Evolutionary conservation across 2,888 invertebrate species (phyloP).

Genomic region (Diplolepis rosae): DNA sequence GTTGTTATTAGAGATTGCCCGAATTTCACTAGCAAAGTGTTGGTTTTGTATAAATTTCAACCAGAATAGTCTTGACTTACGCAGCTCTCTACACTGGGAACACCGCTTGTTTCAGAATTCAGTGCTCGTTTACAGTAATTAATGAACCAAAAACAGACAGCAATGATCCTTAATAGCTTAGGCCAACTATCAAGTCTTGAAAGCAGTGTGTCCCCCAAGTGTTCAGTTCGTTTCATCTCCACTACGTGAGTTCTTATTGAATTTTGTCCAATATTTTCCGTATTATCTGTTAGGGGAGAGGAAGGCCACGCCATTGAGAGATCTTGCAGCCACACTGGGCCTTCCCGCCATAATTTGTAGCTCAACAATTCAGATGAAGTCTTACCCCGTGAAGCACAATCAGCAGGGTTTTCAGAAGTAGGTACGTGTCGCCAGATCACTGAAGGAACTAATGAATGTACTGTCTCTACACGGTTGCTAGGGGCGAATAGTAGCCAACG

Average conservation of each 20-base stretch:
- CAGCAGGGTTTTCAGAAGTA: constrained; percentile 10
- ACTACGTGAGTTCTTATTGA: background rate
- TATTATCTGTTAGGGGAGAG: too few species aligned
- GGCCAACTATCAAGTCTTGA: too few species aligned
- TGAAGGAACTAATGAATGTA: background rate
- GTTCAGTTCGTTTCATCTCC: background rate
- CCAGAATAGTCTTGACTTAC: background rate
- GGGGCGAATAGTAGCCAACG: too few species aligned
- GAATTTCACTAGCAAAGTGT: background rate
- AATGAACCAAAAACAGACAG: background rate
- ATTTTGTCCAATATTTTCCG: too few species aligned
- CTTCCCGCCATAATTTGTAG: too few species aligned
- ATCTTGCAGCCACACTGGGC: too few species aligned
- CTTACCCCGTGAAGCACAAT: constrained; percentile 19
- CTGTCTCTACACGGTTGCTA: background rate
- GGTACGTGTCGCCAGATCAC: constrained; percentile 16
- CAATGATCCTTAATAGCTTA: background rate
- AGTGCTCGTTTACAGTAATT: background rate
- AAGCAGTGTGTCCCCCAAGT: background rate
- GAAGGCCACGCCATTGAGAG: too few species aligned
- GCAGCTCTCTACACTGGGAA: background rate
- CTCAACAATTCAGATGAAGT: too few species aligned
- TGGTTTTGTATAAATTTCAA: too few species aligned
- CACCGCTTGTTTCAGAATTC: background rate
- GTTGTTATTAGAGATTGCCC: background rate